These are phyloP conservation scores for Cordilura impudica DNA, from an alignment of 2,888 invertebrate genomes.

Conservation along the genomic window DNA sequence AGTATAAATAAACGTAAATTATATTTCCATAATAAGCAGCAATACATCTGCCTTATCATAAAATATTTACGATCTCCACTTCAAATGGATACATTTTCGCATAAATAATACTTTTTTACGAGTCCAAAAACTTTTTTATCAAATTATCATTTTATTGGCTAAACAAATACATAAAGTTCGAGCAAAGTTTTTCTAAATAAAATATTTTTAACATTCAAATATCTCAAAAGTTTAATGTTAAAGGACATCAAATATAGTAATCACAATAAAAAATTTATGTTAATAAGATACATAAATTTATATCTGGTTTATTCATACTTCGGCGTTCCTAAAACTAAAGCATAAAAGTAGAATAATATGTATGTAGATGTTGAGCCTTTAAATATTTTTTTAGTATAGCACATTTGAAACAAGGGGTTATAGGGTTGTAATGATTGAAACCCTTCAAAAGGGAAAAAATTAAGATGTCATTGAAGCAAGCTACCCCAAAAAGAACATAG, in stretches of 20 bases:
- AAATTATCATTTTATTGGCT: conserved; percentile 47
- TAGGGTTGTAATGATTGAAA: not conserved
- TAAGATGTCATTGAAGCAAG: too few species aligned
- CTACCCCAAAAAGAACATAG: too few species aligned
- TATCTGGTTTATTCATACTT: not conserved
- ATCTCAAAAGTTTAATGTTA: not conserved
- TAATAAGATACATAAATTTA: conserved; percentile 42
- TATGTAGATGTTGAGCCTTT: not conserved
- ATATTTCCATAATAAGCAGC: too few species aligned
- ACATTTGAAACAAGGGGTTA: not conserved
- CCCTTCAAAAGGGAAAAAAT: not conserved
- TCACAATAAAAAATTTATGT: conserved; percentile 50
- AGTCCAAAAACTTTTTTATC: not conserved
- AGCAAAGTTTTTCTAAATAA: conserved; percentile 19
- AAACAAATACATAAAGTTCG: conserved; percentile 36
- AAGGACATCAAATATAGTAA: conserved; percentile 26
- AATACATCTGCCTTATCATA: too few species aligned
- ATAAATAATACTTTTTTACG: not conserved
- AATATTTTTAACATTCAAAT: conserved; percentile 16
- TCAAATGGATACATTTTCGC: too few species aligned
- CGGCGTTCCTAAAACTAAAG: not conserved
- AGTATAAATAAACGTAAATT: too few species aligned
- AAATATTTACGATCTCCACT: too few species aligned
- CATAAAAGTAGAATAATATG: not conserved
- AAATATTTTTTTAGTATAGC: not conserved